phyloP scores from a whole-genome alignment of 2,113 vertebrate genomes.

The Potamarius usumacintae region DNA sequence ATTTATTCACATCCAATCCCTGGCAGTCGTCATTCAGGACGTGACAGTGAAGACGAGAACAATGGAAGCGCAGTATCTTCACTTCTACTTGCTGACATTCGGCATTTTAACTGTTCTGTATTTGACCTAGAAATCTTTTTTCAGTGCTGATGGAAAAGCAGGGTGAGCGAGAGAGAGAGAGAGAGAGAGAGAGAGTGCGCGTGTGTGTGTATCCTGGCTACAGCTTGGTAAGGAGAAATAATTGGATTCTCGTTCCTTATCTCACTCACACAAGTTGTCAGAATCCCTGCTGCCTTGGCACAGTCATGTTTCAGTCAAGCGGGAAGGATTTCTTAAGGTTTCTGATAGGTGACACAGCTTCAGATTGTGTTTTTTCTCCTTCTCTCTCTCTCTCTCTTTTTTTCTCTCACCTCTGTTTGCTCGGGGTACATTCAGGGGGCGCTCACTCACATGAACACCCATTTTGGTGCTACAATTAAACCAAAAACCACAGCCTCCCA shows the following conservation, averaged over 20 bases:
- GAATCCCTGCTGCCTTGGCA: conserved; percentile 54
- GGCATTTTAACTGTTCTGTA: conserved; percentile 48
- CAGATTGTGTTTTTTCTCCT: conserved; percentile 36
- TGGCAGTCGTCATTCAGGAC: conserved; percentile 42
- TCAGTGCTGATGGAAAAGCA: conserved; percentile 44
- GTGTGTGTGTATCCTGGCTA: background rate
- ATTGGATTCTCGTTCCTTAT: conserved; percentile 63
- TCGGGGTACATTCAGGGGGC: background rate
- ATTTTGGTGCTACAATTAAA: background rate
- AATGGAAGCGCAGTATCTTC: conserved; percentile 37
- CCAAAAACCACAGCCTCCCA: background rate
- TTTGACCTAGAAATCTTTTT: conserved; percentile 57
- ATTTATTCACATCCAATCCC: conserved; percentile 43
- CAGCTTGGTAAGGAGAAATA: conserved; percentile 59
- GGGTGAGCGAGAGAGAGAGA: conserved; percentile 18
- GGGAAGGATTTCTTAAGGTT: conserved; percentile 54
- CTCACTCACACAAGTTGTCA: conserved; percentile 57
- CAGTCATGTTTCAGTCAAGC: conserved; percentile 55
- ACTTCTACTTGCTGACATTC: conserved; percentile 46
- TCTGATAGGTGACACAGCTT: conserved; percentile 51
- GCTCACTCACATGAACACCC: background rate
- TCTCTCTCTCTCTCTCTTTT: background rate
- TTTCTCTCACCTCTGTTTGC: background rate
- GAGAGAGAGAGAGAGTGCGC: background rate
- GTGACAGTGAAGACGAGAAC: conserved; percentile 43